A percentile compares a stretch with the other conserved stretches of the same genome.
Conservation (phyloP, 2,888 invertebrate species). For the Drosophila prolongata region DNA sequence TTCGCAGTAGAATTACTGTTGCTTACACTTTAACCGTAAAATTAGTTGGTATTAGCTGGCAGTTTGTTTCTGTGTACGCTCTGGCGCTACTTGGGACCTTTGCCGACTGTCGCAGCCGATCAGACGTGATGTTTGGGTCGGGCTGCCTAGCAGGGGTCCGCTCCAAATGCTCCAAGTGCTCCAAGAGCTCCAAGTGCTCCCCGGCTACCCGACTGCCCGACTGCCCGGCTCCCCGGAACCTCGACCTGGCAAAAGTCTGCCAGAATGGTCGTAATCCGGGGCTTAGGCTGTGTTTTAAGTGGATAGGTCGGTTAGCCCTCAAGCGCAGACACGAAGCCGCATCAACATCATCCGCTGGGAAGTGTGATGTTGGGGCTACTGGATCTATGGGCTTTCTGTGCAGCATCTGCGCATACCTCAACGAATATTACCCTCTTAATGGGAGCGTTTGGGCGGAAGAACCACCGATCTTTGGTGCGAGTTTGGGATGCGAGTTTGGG, state of each 20-base stretch:
- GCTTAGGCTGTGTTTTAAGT: slow-evolving; percentile 61
- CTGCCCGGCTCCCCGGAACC: slow-evolving; percentile 1
- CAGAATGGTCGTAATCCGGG: slow-evolving; percentile 46
- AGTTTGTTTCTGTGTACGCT: slow-evolving; percentile 29
- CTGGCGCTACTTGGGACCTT: slow-evolving; percentile 63
- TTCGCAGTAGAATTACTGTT: too few relatives aligned
- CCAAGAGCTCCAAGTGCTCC: too few relatives aligned
- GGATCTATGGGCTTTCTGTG: slow-evolving; percentile 28
- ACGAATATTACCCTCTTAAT: neutral
- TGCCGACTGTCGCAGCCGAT: slow-evolving; percentile 54
- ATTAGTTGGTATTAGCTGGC: too few relatives aligned
- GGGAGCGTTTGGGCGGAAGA: slow-evolving; percentile 7
- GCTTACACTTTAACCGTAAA: too few relatives aligned
- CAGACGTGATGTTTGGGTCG: slow-evolving; percentile 54
- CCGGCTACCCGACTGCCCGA: neutral
- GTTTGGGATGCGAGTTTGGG: slow-evolving; percentile 1
- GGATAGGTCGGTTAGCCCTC: slow-evolving; percentile 41
- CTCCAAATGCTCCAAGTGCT: slow-evolving; percentile 15
- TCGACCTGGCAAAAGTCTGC: neutral
- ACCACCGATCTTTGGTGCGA: neutral
- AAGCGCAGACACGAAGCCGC: slow-evolving; percentile 41
- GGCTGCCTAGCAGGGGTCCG: slow-evolving; percentile 58
- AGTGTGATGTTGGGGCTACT: slow-evolving; percentile 44
- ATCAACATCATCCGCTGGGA: slow-evolving; percentile 22
- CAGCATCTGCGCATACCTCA: slow-evolving; percentile 13